Base-by-base conservation (phyloP, 2,113 vertebrate species). In the Elaphurus davidianus region DNA sequence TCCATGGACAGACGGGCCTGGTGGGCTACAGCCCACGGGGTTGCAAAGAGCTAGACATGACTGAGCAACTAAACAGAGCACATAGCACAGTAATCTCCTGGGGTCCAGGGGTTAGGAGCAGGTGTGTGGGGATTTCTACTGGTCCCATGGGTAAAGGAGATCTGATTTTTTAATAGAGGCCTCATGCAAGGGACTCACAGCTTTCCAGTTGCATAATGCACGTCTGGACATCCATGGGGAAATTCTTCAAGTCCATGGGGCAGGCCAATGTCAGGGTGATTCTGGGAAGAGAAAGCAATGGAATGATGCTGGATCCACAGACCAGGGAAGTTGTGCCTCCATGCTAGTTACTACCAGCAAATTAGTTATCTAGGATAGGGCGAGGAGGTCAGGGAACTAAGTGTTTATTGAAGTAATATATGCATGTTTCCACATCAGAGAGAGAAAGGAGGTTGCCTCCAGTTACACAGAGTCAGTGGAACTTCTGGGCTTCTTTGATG, bases 171-270 rank as follows among this genome's bases (percentile, higher is more conserved):
- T 33, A 27, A 40, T 23, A 55, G 52, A 67, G 30, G 15, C 17
- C 10, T 67, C n/a, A 40, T 11, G 71, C 27, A 93, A 88, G 87
- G 57, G 17, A 99, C 99, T 99, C 98, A 99, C 99, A 99, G 99
- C 99, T 99, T 98, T 99, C 99, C 90, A 99, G 99, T 98, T 99
- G 99, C 99, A 99, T 99, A 98, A 99, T 99, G 97, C 99, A 99
- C 0, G 99, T 99, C 99, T 99, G 99, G 30, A 99, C 99, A 0
- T 99, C 99, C 99, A 99, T 99, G 10, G 99, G 99, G 98, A 99
- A 99, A 98, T 99, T 99, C 99, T 99, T 99, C 99, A 99, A 99
- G 98, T 99, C 99, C 99, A 99, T 99, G 86, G 99, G 99, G 98
- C 99, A 99, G 98, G 99, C 99, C 98, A 99, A 98, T 5, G 99